phyloP scores from a whole-genome alignment of 2,797 vertebrate genomes.

The Macroramphosus scolopax region DNA sequence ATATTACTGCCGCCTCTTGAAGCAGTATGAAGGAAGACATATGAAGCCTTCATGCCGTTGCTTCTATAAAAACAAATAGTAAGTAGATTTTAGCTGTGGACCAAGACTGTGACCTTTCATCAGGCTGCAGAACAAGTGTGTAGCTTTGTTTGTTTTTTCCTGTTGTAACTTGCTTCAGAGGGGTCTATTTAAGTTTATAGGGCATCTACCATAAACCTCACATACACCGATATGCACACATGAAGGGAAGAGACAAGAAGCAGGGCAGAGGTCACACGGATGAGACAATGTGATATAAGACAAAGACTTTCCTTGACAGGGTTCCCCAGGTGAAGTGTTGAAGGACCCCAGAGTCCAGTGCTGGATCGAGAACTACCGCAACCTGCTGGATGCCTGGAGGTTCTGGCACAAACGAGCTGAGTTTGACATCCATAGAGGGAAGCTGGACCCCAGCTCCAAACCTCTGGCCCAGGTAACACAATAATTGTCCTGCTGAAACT shows the following conservation, averaged over 20 bases:
- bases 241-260: background rate
- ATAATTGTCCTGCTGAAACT: background rate
- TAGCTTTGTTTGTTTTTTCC: background rate
- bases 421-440: conserved; percentile 98
- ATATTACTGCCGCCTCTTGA: conserved; percentile 2
- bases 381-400: conserved; percentile 96
- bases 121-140: background rate
- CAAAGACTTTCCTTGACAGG: conserved; percentile 66
- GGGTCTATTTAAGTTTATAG: background rate
- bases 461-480: conserved; percentile 90
- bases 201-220: background rate
- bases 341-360: conserved; percentile 97
- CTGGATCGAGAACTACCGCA: conserved; percentile 99
- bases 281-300: background rate
- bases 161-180: conserved; percentile 21
- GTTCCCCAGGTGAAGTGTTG: conserved; percentile 89
- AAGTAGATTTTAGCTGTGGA: conserved; percentile 10
- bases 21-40: background rate
- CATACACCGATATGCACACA: background rate
- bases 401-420: conserved; percentile 99
- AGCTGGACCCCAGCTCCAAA: conserved; percentile 96
- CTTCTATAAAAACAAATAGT: conserved; percentile 3
- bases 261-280: no score
- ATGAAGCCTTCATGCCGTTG: background rate
- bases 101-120: conserved; percentile 14